phyloP scores from a whole-genome alignment of 2,113 vertebrate genomes.

The Natator depressus region DNA sequence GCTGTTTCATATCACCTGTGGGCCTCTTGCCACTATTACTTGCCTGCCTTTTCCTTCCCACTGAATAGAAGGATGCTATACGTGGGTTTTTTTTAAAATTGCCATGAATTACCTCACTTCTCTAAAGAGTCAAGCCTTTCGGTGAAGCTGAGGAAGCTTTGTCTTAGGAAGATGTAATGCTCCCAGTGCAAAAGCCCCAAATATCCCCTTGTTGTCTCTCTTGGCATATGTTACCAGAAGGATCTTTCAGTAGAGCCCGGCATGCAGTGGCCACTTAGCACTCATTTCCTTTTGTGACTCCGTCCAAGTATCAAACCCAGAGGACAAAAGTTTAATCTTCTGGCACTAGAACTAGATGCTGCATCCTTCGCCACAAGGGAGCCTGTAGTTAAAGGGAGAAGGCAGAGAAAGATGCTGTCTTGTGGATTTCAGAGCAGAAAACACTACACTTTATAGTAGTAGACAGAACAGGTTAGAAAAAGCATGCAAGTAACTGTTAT shows the following conservation, averaged over 20 bases:
- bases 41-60: not conserved
- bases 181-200: not conserved
- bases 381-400: not conserved
- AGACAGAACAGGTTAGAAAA: conserved; percentile 4
- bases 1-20: conserved; percentile 5
- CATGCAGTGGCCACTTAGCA: conserved; percentile 46
- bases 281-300: conserved; percentile 51
- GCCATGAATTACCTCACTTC: not conserved
- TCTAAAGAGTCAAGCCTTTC: not conserved
- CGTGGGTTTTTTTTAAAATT: not conserved
- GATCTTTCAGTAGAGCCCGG: conserved; percentile 56
- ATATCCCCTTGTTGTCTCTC: conserved; percentile 24
- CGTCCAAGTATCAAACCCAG: conserved; percentile 45
- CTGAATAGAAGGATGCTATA: not conserved
- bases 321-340: conserved; percentile 68
- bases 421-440: not conserved
- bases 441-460: not conserved
- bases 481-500: conserved; percentile 7
- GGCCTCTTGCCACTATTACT: not conserved
- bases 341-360: conserved; percentile 51
- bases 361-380: conserved; percentile 47
- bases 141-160: not conserved
- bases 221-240: not conserved
- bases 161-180: not conserved
- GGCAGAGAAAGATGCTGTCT: not conserved